phyloP scores from a whole-genome alignment of 2,797 vertebrate species.

The Eupleurogrammus muticus region DNA sequence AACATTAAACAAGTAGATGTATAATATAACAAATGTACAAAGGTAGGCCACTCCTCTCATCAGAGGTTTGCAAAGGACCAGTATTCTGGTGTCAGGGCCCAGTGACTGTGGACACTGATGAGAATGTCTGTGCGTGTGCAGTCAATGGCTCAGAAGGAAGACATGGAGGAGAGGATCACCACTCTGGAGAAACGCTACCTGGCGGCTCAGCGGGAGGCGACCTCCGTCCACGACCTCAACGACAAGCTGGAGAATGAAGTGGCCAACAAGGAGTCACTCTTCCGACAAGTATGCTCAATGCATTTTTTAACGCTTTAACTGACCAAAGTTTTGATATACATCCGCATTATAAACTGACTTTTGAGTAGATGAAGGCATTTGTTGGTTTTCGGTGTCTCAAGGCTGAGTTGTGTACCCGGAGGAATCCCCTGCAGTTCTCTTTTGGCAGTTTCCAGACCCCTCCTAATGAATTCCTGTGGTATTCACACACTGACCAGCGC shows the following conservation, averaged over 20 bases:
- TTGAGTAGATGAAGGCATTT: neutral
- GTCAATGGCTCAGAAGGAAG: conserved; percentile 97
- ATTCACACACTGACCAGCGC: conserved; percentile 51
- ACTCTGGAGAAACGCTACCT: conserved; percentile 99
- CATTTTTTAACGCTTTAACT: neutral
- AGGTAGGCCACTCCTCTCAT: neutral
- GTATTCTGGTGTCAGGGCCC: neutral
- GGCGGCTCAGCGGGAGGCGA: conserved; percentile 95
- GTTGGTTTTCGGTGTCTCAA: conserved; percentile 5
- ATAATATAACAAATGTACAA: too few species aligned
- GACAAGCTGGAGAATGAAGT: conserved; percentile 99
- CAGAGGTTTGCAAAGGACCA: neutral
- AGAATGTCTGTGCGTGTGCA: conserved; percentile 58
- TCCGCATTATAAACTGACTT: neutral
- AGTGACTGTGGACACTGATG: neutral
- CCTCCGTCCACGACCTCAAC: conserved; percentile 97
- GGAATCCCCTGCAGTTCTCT: conserved; percentile 56
- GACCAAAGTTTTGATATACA: neutral
- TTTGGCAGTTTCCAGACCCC: conserved; percentile 38
- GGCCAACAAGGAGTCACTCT: conserved; percentile 95
- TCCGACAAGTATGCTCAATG: conserved; percentile 87
- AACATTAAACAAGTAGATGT: too few species aligned
- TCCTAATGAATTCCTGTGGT: conserved; percentile 49
- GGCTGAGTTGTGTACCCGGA: conserved; percentile 33
- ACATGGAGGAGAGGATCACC: conserved; percentile 98